Base-by-base conservation (phyloP, 1,140 invertebrate species). In the Drosophila erecta region DNA sequence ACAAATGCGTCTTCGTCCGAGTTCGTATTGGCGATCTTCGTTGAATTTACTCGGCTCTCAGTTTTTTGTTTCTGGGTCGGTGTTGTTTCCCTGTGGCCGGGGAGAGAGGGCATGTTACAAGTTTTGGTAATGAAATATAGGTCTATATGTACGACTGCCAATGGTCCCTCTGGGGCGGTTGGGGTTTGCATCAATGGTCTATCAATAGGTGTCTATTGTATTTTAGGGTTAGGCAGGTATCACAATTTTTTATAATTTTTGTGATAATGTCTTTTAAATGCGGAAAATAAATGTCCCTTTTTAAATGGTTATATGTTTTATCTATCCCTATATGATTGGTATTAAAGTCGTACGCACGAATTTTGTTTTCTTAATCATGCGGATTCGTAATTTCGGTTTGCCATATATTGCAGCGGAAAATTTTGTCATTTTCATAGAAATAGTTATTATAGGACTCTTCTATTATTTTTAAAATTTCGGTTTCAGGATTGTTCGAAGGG, bases 251-350 rank as follows among this genome's bases (percentile, higher is more conserved):
- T n/a, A 46, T 33, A 43, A 56, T 37, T 49, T 47, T 11, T 27
- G 24, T 49, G 8, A 56, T 65, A 4, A 49, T 30, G 11, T 46
- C 17, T 55, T 49, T 65, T 27, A 56, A 47, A 27, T 38, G 41
- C 11, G 60, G 22, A 12, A 55, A 38, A 17, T 64, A 55, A 24
- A 47, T 55, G 12, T 64, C 35, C 4, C 43, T 56, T 17, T 65
- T 49, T 15, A 65, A 20, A 33, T 65, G 44, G 22, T 49, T 11
- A 40, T 30, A 40, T 2, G 41, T 30, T 64, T 37, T 50, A 38
- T 55, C 50, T 12, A 64, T 64, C 14, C 41, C 60, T n/a, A 50
- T 55, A 47, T 64, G 60, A 30, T 64, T 64, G 5, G 17, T 64
- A 15, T 64, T 55, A 15, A 15, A n/a, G 12, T 59, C 44, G n/a